phyloP scores from a whole-genome alignment of 2,797 vertebrate species.

The Spatula versicolor region DNA sequence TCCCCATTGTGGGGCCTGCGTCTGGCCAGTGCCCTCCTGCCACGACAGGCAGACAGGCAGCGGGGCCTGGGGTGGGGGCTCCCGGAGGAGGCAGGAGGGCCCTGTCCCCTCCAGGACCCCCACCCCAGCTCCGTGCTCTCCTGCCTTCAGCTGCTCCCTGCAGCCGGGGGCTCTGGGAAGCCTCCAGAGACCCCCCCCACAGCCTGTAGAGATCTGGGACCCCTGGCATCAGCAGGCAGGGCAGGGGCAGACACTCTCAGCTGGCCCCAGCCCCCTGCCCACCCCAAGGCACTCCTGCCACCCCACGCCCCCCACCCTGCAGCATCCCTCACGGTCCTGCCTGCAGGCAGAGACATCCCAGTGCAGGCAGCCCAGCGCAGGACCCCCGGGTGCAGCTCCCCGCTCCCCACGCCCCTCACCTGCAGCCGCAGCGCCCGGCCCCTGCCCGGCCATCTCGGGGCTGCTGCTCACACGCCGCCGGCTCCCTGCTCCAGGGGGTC shows the following conservation, averaged over 20 bases:
- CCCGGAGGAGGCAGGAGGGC: neutral
- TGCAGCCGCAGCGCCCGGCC: neutral
- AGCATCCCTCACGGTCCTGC: neutral
- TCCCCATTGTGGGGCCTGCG: accelerated
- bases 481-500: neutral
- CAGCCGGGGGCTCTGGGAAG: neutral
- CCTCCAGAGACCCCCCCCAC: neutral
- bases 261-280: neutral
- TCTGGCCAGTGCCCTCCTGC: neutral
- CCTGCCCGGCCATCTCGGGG: neutral
- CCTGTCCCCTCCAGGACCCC: accelerated
- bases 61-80: neutral
- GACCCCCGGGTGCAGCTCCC: accelerated
- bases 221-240: neutral
- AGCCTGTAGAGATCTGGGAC: accelerated
- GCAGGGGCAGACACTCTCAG: neutral
- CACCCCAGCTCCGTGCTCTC: neutral
- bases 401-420: neutral
- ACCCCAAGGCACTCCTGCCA: neutral
- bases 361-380: accelerated
- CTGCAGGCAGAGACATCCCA: accelerated
- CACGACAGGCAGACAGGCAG: neutral
- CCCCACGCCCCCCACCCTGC: neutral
- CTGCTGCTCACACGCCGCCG: accelerated
- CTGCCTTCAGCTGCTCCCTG: too few species aligned